phyloP scores from a whole-genome alignment of 2,113 vertebrate species.

The Macquaria australasica region DNA sequence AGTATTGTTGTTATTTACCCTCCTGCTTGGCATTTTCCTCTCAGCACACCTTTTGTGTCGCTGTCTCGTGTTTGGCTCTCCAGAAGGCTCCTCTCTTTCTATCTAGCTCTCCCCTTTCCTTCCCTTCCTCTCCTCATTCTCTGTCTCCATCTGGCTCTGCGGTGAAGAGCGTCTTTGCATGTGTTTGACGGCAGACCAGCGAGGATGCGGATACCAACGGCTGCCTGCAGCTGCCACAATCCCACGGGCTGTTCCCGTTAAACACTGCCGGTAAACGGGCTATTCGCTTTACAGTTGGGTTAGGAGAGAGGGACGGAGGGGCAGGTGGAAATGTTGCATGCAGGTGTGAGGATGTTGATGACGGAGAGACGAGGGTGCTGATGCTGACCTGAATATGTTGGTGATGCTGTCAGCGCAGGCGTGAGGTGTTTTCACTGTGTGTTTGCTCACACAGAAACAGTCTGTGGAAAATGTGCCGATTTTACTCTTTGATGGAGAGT shows the following conservation, averaged over 20 bases:
- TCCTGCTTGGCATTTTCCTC: constrained; percentile 43
- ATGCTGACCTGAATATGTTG: constrained; percentile 69
- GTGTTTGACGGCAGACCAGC: constrained; percentile 52
- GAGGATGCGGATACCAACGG: constrained; percentile 70
- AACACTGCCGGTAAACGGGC: constrained; percentile 63
- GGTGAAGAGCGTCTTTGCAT: constrained; percentile 51
- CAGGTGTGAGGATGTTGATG: constrained; percentile 44
- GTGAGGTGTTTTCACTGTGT: constrained; percentile 16
- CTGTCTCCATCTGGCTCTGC: constrained; percentile 43
- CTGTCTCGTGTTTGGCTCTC: constrained; percentile 16
- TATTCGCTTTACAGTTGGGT: not conserved
- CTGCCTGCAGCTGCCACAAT: constrained; percentile 63
- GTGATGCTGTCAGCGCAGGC: constrained; percentile 35
- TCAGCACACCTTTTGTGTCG: constrained; percentile 31
- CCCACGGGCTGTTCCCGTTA: constrained; percentile 53
- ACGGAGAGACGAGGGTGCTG: constrained; percentile 27
- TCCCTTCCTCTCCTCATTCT: not conserved
- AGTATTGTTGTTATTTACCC: constrained; percentile 57
- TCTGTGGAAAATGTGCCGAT: constrained; percentile 1
- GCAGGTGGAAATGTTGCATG: constrained; percentile 29
- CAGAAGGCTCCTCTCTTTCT: not conserved
- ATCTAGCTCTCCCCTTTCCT: not conserved
- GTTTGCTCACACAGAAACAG: constrained; percentile 1
- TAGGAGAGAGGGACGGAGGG: not conserved
- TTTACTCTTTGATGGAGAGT: constrained; percentile 18